Base-by-base conservation (phyloP, 2,888 invertebrate species). In the Cyrtodaria siliqua region DNA sequence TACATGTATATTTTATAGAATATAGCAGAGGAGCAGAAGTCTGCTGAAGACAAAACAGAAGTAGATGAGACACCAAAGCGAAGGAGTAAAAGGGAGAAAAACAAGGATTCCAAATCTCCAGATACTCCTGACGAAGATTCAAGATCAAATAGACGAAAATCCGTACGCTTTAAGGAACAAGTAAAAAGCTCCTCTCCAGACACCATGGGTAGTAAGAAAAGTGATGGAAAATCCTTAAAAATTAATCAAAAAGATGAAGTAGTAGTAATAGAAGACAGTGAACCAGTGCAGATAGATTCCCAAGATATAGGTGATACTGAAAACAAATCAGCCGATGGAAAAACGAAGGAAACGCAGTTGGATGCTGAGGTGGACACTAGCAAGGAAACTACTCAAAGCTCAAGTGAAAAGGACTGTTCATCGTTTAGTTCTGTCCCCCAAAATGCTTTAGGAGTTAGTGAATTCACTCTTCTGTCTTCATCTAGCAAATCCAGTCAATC, bases 401-500 rank as follows among this genome's bases (percentile, higher is more conserved):
- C 44, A 16, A 44, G 44, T 16, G 44, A 27, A 29, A 47, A 24
- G 23, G 27, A 53, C 2, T 20, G 24, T 40, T 52, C 24, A 26
- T 33, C 12, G 6, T n/a, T 33, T 26, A 62, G 38, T 47, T 81
- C 81, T 20, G 47, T 77, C 12, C 77, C 81, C 20, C 77, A 77
- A 33, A 81, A 81, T 68, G 68, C 74, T 4, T 56, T 78, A 14
- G 81, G 77, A 33, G 71, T 57, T 12, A 24, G 61, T 20, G 71
- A 60, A 8, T 52, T 26, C n/a, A 71, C 63, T 12, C 59, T 29
- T 12, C 66, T 63, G 12, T 68, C 73, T 0, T 77, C 77, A n/a
- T 8, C 33, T 33, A 70, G 61, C 40, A 77, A 50, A 20, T 60
- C 70, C 23, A 53, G 68, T 27, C 33, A 50, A 12, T 44, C 53